Evolutionary conservation across 1,140 invertebrate genomes (phyloP).

Genomic region (Temnothorax longispinosus): DNA sequence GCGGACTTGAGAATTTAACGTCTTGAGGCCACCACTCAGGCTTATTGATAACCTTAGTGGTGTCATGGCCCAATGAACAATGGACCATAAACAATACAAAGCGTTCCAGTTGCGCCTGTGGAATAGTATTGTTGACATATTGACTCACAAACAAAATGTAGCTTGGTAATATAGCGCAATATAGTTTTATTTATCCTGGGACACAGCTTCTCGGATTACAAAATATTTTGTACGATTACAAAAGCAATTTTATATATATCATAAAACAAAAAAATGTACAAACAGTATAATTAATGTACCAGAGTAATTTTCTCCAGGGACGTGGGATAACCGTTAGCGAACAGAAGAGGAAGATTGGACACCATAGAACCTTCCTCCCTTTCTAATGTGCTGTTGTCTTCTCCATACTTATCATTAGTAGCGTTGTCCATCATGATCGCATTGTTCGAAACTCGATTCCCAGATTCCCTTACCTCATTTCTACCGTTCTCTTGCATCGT

Average conservation of each 20-base stretch:
- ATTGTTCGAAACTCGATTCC: constrained; percentile 74
- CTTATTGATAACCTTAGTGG: constrained; percentile 86
- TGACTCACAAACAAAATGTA: constrained; percentile 5
- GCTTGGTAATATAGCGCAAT: background rate
- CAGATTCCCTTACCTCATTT: constrained; percentile 77
- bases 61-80: constrained; percentile 89
- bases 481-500: constrained; percentile 78
- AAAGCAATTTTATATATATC: background rate
- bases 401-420: constrained; percentile 74
- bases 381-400: constrained; percentile 66
- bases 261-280: background rate
- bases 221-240: background rate
- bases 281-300: constrained; percentile 72
- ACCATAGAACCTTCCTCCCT: constrained; percentile 86
- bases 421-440: constrained; percentile 79
- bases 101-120: constrained; percentile 87
- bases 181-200: background rate
- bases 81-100: constrained; percentile 92
- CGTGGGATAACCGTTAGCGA: constrained; percentile 90
- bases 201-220: background rate
- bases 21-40: constrained; percentile 91
- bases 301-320: constrained; percentile 88
- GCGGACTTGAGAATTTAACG: constrained; percentile 88
- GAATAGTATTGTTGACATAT: background rate
- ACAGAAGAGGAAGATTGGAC: constrained; percentile 89